Evolutionary conservation across 2,797 vertebrate species (phyloP), one percentile per base, ranked within the genome.

Genomic region (Staurois parvus): DNA sequence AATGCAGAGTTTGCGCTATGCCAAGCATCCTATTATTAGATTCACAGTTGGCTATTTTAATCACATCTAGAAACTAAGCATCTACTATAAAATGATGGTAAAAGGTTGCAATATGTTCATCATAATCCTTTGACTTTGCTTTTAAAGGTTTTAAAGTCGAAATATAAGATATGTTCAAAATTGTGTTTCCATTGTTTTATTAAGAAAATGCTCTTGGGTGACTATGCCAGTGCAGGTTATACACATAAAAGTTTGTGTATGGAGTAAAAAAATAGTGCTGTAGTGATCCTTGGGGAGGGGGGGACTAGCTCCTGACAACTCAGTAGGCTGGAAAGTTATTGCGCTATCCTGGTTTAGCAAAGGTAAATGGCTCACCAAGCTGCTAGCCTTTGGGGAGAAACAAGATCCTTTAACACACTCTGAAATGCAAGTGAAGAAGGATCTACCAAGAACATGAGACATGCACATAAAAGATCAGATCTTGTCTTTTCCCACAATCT

Each of bases 1-100:
- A 78, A 66, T 77, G 56, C 9, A 77, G 24, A 77, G 24, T 77
- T 64, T 77, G 32, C 15, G n/a, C 10, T 29, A 42, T 67, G 17
- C 21, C 62, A 78, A 42, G 59, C 34, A 42, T 42, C 24, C 59
- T 78, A 78, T 77, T 77, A 66, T 42, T 67, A 66, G 76, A 45
- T 29, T 10, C 26, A 29, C 59, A 66, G 8, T 42, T 78, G 70
- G 70, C 45, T 76, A 29, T 26, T 66, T 66, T 66, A 66, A 66
- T 28, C 28, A 73, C 24, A 73, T 73, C 34, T 40, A 40, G 24
- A 37, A 40, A n/a, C 37, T 26, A 73, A 59, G 52, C 19, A n/a
- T 59, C 21, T 59, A 24, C 24, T 19, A 59, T 24, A 59, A 59
- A 24, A 59, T 52, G 48, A 59, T 6, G 4, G 21, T 59, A 59